Evolutionary conservation across 2,797 vertebrate species (phyloP).

Genomic region (Phalanger gymnotis): DNA sequence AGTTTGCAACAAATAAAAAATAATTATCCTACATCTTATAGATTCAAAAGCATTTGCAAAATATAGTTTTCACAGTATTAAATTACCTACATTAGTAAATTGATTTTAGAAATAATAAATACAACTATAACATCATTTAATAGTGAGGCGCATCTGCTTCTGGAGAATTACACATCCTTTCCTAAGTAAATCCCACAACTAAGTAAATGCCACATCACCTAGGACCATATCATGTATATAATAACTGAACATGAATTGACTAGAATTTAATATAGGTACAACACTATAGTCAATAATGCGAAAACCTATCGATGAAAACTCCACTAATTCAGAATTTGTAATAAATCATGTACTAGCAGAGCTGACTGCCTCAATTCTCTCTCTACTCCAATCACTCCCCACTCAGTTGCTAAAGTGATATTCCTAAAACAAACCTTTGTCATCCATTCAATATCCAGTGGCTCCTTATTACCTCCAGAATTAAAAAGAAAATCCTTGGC

Average conservation of each 20-base stretch:
- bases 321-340: background rate
- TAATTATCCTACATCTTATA: background rate
- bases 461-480: background rate
- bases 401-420: background rate
- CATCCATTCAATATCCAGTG: background rate
- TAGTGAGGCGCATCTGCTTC: conserved; percentile 32
- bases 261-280: background rate
- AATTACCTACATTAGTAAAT: background rate
- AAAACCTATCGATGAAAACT: background rate
- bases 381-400: background rate
- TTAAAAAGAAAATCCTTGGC: background rate
- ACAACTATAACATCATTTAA: background rate
- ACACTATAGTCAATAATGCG: background rate
- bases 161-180: background rate
- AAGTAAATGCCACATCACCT: background rate
- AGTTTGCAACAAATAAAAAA: conserved; percentile 2
- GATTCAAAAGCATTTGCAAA: conserved; percentile 15
- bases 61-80: background rate
- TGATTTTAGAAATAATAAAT: conserved; percentile 10
- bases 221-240: background rate
- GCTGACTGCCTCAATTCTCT: background rate
- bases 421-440: background rate
- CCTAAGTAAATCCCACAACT: background rate
- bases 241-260: background rate
- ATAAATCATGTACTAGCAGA: background rate